These are phyloP conservation scores for Drosophila multiciliata DNA, from an alignment of 2,888 invertebrate genomes.

Conservation along the genomic window DNA sequence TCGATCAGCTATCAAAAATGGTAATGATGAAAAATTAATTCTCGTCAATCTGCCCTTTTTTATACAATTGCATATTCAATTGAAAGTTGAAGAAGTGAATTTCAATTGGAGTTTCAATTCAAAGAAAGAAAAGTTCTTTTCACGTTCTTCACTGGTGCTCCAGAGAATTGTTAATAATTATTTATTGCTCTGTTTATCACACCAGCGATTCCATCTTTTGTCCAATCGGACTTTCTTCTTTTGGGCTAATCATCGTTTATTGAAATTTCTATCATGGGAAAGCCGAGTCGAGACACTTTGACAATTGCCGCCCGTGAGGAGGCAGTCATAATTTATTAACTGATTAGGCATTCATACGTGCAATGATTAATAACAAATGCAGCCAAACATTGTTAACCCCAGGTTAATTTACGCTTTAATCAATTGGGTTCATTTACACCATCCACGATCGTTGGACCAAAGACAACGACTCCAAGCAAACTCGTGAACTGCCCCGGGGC, in stretches of 20 bases:
- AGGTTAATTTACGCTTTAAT: conserved; percentile 81
- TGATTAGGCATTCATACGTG: conserved; percentile 81
- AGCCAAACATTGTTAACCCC: conserved; percentile 79
- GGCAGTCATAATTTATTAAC: conserved; percentile 69
- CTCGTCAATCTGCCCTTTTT: conserved; percentile 63
- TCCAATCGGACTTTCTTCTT: conserved; percentile 53
- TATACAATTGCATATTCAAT: conserved; percentile 50
- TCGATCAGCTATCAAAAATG: conserved; percentile 48
- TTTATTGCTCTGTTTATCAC: conserved; percentile 66
- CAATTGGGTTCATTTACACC: conserved; percentile 82
- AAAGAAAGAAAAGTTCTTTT: conserved; percentile 34
- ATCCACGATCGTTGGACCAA: conserved; percentile 16
- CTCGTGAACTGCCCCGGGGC: conserved; percentile 66
- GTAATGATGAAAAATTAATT: conserved; percentile 81
- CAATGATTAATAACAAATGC: conserved; percentile 80
- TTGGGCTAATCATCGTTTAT: conserved; percentile 72
- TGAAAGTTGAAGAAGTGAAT: conserved; percentile 43
- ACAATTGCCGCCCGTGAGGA: conserved; percentile 58
- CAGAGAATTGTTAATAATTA: conserved; percentile 60
- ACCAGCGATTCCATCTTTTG: conserved; percentile 34
- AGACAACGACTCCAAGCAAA: conserved; percentile 18
- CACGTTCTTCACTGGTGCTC: conserved; percentile 26
- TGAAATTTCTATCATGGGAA: conserved; percentile 77
- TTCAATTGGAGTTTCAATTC: conserved; percentile 45
- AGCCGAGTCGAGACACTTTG: conserved; percentile 53